Percentiles rank a stretch among this genome's conserved stretches.
phyloP scores from a whole-genome alignment of 2,113 vertebrate species.

The Pygathrix nemaeus region DNA sequence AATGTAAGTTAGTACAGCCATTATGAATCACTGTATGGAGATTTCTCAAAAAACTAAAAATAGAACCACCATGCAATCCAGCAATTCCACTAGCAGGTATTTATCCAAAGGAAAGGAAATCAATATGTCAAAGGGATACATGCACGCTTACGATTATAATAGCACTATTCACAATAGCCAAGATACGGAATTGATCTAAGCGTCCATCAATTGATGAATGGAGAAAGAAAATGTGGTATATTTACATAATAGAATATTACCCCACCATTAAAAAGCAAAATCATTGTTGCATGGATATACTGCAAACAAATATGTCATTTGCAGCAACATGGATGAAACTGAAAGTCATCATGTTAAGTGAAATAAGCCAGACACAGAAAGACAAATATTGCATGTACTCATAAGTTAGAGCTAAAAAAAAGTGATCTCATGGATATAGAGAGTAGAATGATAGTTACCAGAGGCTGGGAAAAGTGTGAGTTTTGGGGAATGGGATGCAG shows the following conservation, averaged over 20 bases:
- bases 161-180: neutral
- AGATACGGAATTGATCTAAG: neutral
- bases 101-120: neutral
- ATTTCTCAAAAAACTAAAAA: neutral
- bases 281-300: too few species aligned
- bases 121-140: neutral
- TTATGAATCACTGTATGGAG: neutral
- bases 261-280: neutral
- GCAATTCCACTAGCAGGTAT: neutral
- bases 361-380: neutral
- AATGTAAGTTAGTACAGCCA: neutral
- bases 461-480: neutral
- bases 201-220: neutral
- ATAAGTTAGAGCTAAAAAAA: neutral
- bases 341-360: neutral
- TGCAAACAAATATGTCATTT: neutral
- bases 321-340: neutral
- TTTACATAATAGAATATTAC: neutral
- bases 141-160: neutral
- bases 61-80: neutral
- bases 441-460: neutral
- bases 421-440: neutral
- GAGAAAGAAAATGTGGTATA: neutral
- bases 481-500: neutral
- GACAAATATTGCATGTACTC: neutral